phyloP scores from a whole-genome alignment of 64 coral and sea anemone species.

The Stichodactyla mertensii region DNA sequence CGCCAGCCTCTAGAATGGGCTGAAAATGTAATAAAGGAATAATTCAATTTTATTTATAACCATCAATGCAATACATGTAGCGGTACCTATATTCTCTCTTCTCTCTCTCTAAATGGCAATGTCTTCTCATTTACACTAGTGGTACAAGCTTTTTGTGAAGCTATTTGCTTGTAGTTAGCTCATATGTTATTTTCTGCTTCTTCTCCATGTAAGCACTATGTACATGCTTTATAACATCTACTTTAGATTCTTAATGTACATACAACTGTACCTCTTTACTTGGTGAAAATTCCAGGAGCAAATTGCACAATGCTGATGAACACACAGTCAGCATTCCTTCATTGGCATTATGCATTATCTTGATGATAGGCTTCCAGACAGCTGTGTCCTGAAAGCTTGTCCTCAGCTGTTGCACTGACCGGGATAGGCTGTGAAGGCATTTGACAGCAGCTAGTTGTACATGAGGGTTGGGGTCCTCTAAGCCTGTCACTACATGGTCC shows the following conservation, averaged over 20 bases:
- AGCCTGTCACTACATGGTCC: constrained; percentile 95
- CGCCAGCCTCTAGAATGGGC: constrained; percentile 96
- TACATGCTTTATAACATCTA: too few relatives aligned
- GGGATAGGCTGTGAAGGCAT: constrained; percentile 95
- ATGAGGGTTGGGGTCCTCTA: constrained; percentile 73
- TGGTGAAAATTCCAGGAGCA: constrained; percentile 91
- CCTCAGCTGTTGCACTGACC: constrained; percentile 89
- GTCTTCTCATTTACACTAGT: too few relatives aligned
- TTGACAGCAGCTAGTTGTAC: constrained; percentile 93
- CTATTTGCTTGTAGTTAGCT: too few relatives aligned
- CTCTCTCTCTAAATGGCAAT: too few relatives aligned
- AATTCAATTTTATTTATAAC: not conserved
- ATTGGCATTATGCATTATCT: constrained; percentile 78
- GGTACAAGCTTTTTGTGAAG: too few relatives aligned
- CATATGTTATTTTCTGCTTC: too few relatives aligned
- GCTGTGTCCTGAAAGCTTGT: constrained; percentile 97
- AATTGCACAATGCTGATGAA: constrained; percentile 95
- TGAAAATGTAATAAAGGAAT: constrained; percentile 32
- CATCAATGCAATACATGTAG: too few relatives aligned
- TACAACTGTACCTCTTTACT: constrained; percentile 99
- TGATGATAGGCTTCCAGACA: constrained; percentile 97
- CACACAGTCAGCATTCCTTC: constrained; percentile 95
- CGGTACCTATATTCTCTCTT: too few relatives aligned
- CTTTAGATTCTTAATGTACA: too few relatives aligned
- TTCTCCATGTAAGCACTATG: too few relatives aligned